Evolutionary conservation across 2,797 vertebrate genomes (phyloP), one percentile per base, ranked within the genome.

Genomic region (Trachurus trachurus): DNA sequence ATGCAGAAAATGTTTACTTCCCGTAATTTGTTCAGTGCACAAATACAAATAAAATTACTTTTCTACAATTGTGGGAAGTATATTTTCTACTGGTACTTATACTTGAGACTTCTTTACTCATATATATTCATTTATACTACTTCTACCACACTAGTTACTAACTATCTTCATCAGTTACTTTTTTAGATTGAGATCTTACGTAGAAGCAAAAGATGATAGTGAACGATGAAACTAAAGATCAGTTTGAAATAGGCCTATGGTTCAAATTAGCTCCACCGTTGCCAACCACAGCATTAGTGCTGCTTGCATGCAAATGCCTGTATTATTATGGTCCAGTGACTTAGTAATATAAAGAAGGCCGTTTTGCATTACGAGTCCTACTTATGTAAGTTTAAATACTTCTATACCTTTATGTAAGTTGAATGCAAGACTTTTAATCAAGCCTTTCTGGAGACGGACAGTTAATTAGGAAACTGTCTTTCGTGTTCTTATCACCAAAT

Each of bases 11-110:
- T 44, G 52, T 76, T 60, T 79, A 63, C 65, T 82, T 85, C 73
- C 74, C 22, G 57, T 70, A 76, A 37, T 37, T 87, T 88, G 72
- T 87, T 85, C 9, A 15, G 29, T 15, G 31, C 54, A 68, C 22
- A 76, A 67, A 63, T 54, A 59, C 13, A 53, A 29, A 40, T 12
- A 44, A 50, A n/a, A 63, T 21, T 66, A 13, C 6, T 57, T 3
- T 59, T 47, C 47, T 42, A 40, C 40, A 57, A 42, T 52, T 15
- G 19, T 66, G n/a, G n/a, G 59, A 72, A 68, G 13, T 13, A 26
- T n/a, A 26, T 11, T 47, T 47, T 13, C 8, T 40, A 54, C 26
- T 42, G n/a, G 7, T 47, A 44, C 26, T 40, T 34, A 31, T 63
- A n/a, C 26, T 29, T 29, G 29, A 45, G 13, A 9, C 26, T 5